A percentile compares a stretch with the other conserved stretches of the same genome.
These are phyloP conservation scores for Callimorpha dominula DNA, from an alignment of 2,888 invertebrate species.

Conservation along the genomic window DNA sequence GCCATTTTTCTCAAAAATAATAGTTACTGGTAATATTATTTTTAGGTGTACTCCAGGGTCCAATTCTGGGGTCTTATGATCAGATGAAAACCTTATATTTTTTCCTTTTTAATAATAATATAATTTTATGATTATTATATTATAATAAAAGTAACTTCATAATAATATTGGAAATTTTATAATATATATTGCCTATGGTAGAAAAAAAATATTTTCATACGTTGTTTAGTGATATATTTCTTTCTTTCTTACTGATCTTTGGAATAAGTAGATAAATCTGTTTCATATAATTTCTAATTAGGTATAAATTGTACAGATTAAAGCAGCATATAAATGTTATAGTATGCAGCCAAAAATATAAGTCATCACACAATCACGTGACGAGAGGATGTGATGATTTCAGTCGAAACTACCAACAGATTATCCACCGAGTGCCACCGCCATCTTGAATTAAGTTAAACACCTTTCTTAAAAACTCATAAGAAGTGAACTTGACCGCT, in stretches of 20 bases:
- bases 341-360: not conserved
- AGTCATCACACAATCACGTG: not conserved
- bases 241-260: no score
- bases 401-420: not conserved
- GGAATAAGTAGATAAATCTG: not conserved
- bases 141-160: not conserved
- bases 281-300: not conserved
- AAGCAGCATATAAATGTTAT: not conserved
- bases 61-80: not conserved
- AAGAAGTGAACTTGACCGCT: slow-evolving; percentile 52
- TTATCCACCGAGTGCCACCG: not conserved
- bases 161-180: not conserved
- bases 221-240: no score
- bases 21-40: no score
- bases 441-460: slow-evolving; percentile 3
- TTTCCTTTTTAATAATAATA: not conserved
- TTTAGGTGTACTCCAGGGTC: not conserved
- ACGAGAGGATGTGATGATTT: not conserved
- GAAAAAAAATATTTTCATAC: no score
- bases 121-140: not conserved
- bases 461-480: slow-evolving; percentile 16
- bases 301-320: not conserved
- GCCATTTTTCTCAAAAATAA: not conserved
- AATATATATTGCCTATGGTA: no score
- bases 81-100: no score